phyloP scores from a whole-genome alignment of 2,113 vertebrate species.

The Monarcha castaneiventris region DNA sequence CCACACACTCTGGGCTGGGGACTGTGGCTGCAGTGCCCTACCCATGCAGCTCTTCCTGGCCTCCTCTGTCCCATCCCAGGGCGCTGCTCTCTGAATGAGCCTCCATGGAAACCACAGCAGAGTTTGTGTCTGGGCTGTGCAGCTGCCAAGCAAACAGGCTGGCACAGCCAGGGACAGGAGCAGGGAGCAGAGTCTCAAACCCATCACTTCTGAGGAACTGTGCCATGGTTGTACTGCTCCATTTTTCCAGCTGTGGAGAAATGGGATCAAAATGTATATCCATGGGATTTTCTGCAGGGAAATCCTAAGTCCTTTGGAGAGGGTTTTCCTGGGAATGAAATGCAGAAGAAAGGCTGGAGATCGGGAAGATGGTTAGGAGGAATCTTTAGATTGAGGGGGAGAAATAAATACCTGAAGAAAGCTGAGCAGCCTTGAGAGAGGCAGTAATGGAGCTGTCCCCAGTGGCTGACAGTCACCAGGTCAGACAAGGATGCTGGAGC shows the following conservation, averaged over 20 bases:
- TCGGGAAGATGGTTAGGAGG: background rate
- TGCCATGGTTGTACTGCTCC: rapidly evolving
- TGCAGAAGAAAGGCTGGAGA: background rate
- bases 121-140: background rate
- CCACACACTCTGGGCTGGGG: background rate
- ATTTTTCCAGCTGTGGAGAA: background rate
- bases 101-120: rapidly evolving
- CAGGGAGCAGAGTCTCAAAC: background rate
- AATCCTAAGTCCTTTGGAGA: background rate
- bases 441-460: background rate
- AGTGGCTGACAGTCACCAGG: background rate
- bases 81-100: rapidly evolving
- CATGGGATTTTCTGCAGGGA: background rate
- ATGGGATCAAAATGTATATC: background rate
- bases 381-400: background rate
- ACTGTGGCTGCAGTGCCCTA: rapidly evolving
- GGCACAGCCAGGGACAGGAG: background rate
- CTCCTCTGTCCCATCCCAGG: background rate
- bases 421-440: background rate
- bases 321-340: background rate
- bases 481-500: background rate
- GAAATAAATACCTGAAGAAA: background rate
- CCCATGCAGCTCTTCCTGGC: background rate
- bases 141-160: background rate
- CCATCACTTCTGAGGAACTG: background rate